Conservation (phyloP, 2,888 invertebrate species). For the Crocallis elinguaria region DNA sequence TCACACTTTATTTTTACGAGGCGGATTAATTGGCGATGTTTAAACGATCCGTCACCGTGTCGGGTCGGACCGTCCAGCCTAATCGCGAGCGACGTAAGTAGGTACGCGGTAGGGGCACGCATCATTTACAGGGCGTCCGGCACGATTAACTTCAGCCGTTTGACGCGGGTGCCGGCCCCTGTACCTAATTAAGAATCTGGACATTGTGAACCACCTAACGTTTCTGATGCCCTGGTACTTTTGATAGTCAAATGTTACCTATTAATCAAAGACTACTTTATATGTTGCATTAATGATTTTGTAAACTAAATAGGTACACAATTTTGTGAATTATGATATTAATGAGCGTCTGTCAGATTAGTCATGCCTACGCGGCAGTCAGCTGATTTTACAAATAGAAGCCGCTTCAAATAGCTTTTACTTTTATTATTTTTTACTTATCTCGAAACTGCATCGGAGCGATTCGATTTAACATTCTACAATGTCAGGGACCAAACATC, state of each 20-base stretch:
- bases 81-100: slow-evolving; percentile 74
- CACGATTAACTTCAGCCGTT: slow-evolving; percentile 63
- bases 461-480: slow-evolving; percentile 36
- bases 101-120: slow-evolving; percentile 68
- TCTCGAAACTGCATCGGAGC: slow-evolving; percentile 11
- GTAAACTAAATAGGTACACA: too few species aligned
- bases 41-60: slow-evolving; percentile 62
- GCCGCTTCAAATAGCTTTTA: background rate
- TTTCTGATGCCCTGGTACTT: slow-evolving; percentile 46
- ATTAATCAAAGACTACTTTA: slow-evolving; percentile 48
- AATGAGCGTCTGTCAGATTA: background rate
- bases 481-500: slow-evolving; percentile 14
- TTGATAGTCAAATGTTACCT: slow-evolving; percentile 54
- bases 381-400: background rate
- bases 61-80: slow-evolving; percentile 51
- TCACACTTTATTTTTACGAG: slow-evolving; percentile 7
- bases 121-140: slow-evolving; percentile 77
- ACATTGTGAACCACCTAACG: slow-evolving; percentile 54
- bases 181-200: slow-evolving; percentile 64
- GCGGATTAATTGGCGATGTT: slow-evolving; percentile 27
- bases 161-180: slow-evolving; percentile 66
- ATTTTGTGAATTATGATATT: slow-evolving; percentile 7
- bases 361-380: background rate
- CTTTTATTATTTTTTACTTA: background rate
- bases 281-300: too few species aligned